These are phyloP conservation scores for Cyprinodon brontotheroides DNA, from an alignment of 2,113 vertebrate genomes.

Conservation along the genomic window DNA sequence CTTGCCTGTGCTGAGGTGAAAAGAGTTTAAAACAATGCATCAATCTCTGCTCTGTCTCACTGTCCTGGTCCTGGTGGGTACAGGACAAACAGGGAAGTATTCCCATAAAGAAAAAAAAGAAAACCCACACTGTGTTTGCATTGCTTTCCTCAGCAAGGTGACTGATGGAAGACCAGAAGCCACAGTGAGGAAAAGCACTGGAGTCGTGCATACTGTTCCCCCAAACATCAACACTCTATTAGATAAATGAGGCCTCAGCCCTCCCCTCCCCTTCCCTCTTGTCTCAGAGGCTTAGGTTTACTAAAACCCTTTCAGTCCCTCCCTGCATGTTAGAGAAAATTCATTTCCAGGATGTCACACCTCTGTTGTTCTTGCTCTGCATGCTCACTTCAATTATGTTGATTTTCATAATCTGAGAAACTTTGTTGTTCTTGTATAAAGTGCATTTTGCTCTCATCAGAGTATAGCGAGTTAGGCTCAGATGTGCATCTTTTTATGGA, in stretches of 20 bases:
- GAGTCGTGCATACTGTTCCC: conserved; percentile 72
- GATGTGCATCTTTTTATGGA: conserved; percentile 80
- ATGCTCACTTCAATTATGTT: conserved; percentile 8
- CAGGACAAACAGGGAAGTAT: conserved; percentile 61
- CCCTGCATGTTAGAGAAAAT: conserved; percentile 26
- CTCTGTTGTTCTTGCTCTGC: not conserved
- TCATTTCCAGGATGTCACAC: conserved; percentile 18
- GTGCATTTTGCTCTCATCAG: conserved; percentile 11
- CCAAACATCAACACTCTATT: conserved; percentile 77
- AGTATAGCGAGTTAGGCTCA: conserved; percentile 37
- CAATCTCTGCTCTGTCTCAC: conserved; percentile 53
- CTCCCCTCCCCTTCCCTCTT: conserved; percentile 24
- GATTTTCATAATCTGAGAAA: conserved; percentile 12
- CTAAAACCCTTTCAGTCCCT: conserved; percentile 10
- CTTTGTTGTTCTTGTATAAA: conserved; percentile 2
- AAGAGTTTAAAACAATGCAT: conserved; percentile 62
- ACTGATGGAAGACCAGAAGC: conserved; percentile 76
- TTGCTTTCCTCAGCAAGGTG: conserved; percentile 66
- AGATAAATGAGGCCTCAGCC: conserved; percentile 71
- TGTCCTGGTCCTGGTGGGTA: conserved; percentile 53
- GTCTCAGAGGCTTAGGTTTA: conserved; percentile 34
- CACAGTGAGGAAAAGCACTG: conserved; percentile 68
- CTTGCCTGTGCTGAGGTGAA: conserved; percentile 37
- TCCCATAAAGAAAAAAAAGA: conserved; percentile 60
- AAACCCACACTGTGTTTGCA: conserved; percentile 64